A percentile compares a stretch with the other conserved stretches of the same genome.
These are phyloP conservation scores for Chaetodon trifascialis DNA, from an alignment of 2,113 vertebrate species.

Conservation along the genomic window DNA sequence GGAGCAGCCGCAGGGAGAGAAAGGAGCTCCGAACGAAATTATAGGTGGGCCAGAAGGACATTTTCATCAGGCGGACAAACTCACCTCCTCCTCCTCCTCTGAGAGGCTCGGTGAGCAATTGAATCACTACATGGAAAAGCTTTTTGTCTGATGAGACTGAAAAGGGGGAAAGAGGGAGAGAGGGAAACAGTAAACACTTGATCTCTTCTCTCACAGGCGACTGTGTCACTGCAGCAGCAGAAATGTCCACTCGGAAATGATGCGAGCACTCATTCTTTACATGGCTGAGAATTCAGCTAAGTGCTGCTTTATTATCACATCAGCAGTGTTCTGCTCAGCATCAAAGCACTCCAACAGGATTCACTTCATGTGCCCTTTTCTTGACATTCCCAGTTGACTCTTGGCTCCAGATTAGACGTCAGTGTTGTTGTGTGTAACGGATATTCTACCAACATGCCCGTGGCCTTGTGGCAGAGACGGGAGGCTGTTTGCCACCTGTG, in stretches of 20 bases:
- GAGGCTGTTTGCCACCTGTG: conserved; percentile 71
- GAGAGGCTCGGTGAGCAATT: conserved; percentile 41
- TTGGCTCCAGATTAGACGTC: conserved; percentile 30
- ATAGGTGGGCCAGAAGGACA: conserved; percentile 57
- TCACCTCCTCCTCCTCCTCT: conserved; percentile 46
- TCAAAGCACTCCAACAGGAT: neutral
- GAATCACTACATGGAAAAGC: conserved; percentile 69
- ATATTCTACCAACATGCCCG: conserved; percentile 40
- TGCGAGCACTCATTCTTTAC: conserved; percentile 19
- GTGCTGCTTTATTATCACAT: conserved; percentile 28
- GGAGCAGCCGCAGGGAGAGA: conserved; percentile 10
- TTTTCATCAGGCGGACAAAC: conserved; percentile 58
- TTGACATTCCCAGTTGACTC: conserved; percentile 56
- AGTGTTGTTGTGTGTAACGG: conserved; percentile 37
- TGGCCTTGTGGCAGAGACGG: conserved; percentile 41
- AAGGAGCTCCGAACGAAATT: conserved; percentile 37
- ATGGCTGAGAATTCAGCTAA: conserved; percentile 28
- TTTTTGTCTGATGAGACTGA: conserved; percentile 70
- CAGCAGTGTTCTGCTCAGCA: neutral
- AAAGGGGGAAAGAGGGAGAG: conserved; percentile 3
- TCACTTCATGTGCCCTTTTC: conserved; percentile 20
- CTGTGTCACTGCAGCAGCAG: conserved; percentile 17
- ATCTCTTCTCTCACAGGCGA: conserved; percentile 15
- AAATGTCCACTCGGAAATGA: conserved; percentile 40
- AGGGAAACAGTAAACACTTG: conserved; percentile 31